Evolutionary conservation across 2,888 invertebrate genomes (phyloP), one percentile per base, ranked within the genome.

Genomic region (Cinara cedri): DNA sequence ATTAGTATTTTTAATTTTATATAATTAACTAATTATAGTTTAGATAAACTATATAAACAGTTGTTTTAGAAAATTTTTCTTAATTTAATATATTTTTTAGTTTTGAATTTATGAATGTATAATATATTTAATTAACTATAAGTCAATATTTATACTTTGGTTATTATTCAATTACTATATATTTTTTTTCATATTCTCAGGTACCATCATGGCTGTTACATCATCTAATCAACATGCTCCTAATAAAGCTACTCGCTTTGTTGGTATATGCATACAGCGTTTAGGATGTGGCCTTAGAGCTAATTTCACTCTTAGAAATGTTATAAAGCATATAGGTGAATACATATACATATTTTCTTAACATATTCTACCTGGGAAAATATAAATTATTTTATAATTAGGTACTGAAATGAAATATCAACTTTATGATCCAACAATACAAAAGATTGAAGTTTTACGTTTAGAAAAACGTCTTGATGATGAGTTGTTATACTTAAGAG

Each of bases 381-480:
- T 19, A 60, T 44, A 62, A 57, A 54, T 80, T 46, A 74, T 75
- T 3, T 13, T 26, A 60, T 60, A 66, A 82, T 82, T 85, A 86
- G 88, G 88, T 80, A 84, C 91, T 68, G 92, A 92, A 87, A 88
- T 93, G 83, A 86, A 88, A 83, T 98, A 93, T 87, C 92, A 97
- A 81, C 87, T 98, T 84, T 99, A 99, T 85, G 97, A 96, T 86
- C 98, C 99, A 16, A 91, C 93, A 0, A 90, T 99, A 82, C 92
- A 92, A 83, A 92, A 90, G 84, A 92, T 99, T 51, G 95, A 97
- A 87, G 94, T 98, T 1, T 86, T 99, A 16, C 90, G 92, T 51
- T 88, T 99, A 51, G 98, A 99, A 86, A 97, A 95, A 85, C 89
- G 98, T 72, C 87, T 98, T 24, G 99, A 99, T 86, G 91, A 93